phyloP scores from a whole-genome alignment of 2,888 invertebrate species.

The Mycalesis mineus region DNA sequence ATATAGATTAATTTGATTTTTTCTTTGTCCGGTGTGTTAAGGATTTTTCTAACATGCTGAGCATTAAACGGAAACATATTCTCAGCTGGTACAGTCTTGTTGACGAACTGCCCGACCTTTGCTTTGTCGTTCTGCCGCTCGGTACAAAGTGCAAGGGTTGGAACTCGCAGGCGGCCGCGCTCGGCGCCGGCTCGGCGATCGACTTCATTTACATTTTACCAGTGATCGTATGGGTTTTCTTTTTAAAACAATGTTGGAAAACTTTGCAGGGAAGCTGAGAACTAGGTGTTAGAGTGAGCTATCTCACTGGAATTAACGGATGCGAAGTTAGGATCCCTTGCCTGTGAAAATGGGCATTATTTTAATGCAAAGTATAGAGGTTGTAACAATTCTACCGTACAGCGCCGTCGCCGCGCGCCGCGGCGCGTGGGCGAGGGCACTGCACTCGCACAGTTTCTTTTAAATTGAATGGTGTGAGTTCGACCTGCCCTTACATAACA shows the following conservation, averaged over 20 bases:
- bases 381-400: conserved; percentile 81
- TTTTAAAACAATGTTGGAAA: conserved; percentile 68
- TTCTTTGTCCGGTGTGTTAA: conserved; percentile 57
- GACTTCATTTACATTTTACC: conserved; percentile 52
- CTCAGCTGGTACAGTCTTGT: conserved; percentile 74
- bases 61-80: conserved; percentile 77
- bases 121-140: conserved; percentile 67
- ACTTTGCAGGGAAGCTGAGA: conserved; percentile 78
- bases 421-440: conserved; percentile 58
- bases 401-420: conserved; percentile 62
- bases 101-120: conserved; percentile 74
- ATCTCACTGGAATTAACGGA: conserved; percentile 70
- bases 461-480: conserved; percentile 77
- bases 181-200: conserved; percentile 58
- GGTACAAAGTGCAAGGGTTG: conserved; percentile 71
- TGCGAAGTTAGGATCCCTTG: conserved; percentile 77
- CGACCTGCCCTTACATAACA: conserved; percentile 57
- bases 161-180: conserved; percentile 46
- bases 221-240: conserved; percentile 67
- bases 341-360: conserved; percentile 90
- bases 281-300: conserved; percentile 70
- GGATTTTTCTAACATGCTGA: conserved; percentile 69
- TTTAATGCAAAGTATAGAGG: conserved; percentile 96
- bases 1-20: conserved; percentile 38
- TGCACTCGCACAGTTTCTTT: conserved; percentile 75